Evolutionary conservation across 1,140 invertebrate genomes (phyloP).

Genomic region (Mylabris phalerata): DNA sequence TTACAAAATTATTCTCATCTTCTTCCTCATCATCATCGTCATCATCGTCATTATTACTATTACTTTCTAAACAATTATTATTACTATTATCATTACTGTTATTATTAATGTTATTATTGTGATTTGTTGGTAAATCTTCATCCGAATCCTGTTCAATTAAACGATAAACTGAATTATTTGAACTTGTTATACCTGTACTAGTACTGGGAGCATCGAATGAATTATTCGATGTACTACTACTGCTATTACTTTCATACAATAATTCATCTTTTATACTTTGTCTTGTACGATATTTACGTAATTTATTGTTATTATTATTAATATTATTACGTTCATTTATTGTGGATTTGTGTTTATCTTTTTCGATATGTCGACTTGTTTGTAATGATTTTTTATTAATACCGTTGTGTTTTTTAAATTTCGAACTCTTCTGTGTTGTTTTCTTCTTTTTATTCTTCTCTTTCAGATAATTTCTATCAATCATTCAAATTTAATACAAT

Average conservation of each 20-base stretch:
- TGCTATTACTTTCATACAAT: constrained; percentile 2
- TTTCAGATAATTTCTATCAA: constrained; percentile 14
- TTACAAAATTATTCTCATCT: constrained; percentile 41
- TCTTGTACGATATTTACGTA: constrained; percentile 29
- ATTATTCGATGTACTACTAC: constrained; percentile 23
- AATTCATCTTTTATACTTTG: constrained; percentile 27
- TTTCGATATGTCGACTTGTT: constrained; percentile 17
- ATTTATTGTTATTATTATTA: background rate
- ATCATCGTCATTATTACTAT: background rate
- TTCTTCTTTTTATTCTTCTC: constrained; percentile 21
- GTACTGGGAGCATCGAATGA: constrained; percentile 47
- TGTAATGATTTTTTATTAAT: constrained; percentile 15
- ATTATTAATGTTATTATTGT: constrained; percentile 23
- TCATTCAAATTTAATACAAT: background rate
- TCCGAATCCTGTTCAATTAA: constrained; percentile 53
- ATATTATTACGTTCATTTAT: constrained; percentile 13
- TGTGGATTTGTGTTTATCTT: constrained; percentile 14
- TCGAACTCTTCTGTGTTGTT: constrained; percentile 14
- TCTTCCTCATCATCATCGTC: constrained; percentile 12
- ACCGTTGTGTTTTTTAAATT: constrained; percentile 19
- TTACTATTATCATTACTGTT: no score
- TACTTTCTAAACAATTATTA: constrained; percentile 3
- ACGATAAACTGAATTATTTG: constrained; percentile 45
- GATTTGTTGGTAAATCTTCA: constrained; percentile 41
- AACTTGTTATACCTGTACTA: constrained; percentile 47